These are phyloP conservation scores for Tipula helvola DNA, from an alignment of 2,888 invertebrate species.

Conservation along the genomic window DNA sequence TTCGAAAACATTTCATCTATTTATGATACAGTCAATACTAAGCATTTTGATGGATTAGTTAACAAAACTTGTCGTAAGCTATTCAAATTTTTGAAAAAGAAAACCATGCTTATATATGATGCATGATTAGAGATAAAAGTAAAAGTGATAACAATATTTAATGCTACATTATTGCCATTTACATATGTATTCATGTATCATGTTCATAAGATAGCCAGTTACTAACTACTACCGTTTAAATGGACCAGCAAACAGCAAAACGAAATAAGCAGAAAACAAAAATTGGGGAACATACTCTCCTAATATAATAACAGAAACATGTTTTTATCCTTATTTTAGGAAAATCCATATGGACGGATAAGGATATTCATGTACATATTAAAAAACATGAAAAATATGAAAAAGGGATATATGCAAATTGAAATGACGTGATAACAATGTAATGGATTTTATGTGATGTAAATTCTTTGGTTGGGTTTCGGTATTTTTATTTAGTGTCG, in stretches of 20 bases:
- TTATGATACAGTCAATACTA: no score
- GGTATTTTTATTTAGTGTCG: not conserved
- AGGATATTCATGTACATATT: not conserved
- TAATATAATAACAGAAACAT: not conserved
- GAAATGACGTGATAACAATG: conserved; percentile 4
- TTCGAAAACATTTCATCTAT: no score
- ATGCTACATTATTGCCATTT: not conserved
- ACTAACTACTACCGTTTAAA: not conserved
- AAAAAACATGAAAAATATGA: not conserved
- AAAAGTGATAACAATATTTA: not conserved
- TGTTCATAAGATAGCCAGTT: not conserved
- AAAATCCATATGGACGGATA: not conserved
- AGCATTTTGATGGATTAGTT: no score
- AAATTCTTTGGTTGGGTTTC: not conserved
- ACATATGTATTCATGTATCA: not conserved
- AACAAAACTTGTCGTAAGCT: no score
- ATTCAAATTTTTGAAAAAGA: no score
- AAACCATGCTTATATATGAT: not conserved
- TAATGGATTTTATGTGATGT: not conserved
- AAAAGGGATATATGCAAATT: not conserved
- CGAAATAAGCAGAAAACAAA: not conserved
- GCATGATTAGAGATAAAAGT: not conserved
- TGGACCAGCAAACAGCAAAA: not conserved
- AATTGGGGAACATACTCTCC: not conserved
- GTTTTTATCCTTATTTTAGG: not conserved